A percentile compares a stretch with the other conserved stretches of the same genome.
Conservation (phyloP, 2,888 invertebrate species). For the Endomychus coccineus region DNA sequence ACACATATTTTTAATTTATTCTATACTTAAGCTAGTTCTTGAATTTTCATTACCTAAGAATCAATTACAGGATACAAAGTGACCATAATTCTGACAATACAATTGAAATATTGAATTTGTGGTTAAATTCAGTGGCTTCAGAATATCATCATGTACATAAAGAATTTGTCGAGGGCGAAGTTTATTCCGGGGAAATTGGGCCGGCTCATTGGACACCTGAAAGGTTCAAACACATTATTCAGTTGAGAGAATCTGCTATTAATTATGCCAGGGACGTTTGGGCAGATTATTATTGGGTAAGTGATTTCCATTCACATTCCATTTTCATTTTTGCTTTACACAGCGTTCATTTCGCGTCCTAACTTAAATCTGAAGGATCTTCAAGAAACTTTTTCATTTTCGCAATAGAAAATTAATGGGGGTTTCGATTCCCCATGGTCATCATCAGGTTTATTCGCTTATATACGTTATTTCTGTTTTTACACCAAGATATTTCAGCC, state of each 20-base stretch:
- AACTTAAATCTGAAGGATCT: no score
- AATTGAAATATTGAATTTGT: conserved; percentile 61
- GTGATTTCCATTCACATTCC: conserved; percentile 33
- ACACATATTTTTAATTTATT: no score
- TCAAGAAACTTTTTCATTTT: no score
- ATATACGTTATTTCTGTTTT: no score
- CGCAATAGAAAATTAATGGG: no score
- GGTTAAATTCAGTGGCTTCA: conserved; percentile 56
- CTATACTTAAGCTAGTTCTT: neutral
- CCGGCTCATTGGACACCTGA: conserved; percentile 67
- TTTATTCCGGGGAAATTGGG: conserved; percentile 54
- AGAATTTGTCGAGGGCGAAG: conserved; percentile 45
- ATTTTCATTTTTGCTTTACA: no score
- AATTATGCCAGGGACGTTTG: conserved; percentile 64
- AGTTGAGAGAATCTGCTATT: conserved; percentile 68
- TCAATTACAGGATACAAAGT: conserved; percentile 64
- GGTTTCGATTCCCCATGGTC: no score
- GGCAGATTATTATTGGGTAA: conserved; percentile 87
- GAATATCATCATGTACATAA: conserved; percentile 67
- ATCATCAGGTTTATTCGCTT: no score
- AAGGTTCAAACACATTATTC: conserved; percentile 72
- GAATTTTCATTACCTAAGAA: conserved; percentile 2
- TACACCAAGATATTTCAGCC: no score
- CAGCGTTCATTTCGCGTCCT: no score
- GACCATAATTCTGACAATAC: conserved; percentile 82